phyloP scores from a whole-genome alignment of 2,888 invertebrate genomes.

The Catocala fraxini region DNA sequence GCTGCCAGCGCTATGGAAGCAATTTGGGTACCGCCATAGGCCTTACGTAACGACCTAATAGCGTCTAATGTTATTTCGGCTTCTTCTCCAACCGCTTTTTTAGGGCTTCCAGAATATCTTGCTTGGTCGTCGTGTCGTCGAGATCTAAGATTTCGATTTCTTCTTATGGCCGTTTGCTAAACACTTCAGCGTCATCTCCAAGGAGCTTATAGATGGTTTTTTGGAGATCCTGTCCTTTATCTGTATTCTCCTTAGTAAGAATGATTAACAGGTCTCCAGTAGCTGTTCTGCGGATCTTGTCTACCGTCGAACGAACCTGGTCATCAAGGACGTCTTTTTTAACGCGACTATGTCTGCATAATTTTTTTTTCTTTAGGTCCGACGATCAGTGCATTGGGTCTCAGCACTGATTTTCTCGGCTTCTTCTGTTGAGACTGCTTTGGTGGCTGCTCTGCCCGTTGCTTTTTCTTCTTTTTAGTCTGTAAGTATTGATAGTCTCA shows the following conservation, averaged over 20 bases:
- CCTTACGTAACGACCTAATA: not conserved
- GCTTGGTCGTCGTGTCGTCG: not conserved
- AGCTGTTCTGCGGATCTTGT: too few relatives aligned
- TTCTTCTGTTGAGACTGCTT: too few relatives aligned
- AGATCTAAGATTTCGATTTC: not conserved
- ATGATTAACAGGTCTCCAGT: too few relatives aligned
- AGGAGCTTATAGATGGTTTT: not conserved
- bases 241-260: not conserved
- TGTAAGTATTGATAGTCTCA: too few relatives aligned
- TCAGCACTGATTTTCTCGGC: too few relatives aligned
- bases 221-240: not conserved
- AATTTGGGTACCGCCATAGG: conserved; percentile 1
- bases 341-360: too few relatives aligned
- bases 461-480: too few relatives aligned
- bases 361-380: too few relatives aligned
- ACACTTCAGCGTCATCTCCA: not conserved
- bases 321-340: not conserved
- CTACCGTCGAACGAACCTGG: not conserved
- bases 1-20: not conserved
- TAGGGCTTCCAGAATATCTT: not conserved
- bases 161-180: not conserved
- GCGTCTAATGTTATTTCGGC: not conserved
- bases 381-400: too few relatives aligned
- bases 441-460: too few relatives aligned
- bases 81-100: conserved; percentile 4